Base-by-base conservation (phyloP, 1,140 invertebrate genomes). In the Cydia splendana region DNA sequence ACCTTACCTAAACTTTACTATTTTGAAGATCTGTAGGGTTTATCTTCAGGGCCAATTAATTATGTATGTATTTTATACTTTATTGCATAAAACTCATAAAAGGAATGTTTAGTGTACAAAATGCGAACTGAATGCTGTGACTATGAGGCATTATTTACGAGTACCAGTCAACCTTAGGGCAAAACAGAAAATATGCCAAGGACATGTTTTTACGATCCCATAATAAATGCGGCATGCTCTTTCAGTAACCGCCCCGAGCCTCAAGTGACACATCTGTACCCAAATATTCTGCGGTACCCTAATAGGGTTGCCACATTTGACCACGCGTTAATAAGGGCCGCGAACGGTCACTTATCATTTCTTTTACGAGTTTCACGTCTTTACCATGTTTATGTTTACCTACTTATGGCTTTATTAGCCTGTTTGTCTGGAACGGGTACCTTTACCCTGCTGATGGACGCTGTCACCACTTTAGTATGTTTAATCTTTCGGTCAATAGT, bases 361-460 rank as follows among this genome's bases (percentile, higher is more conserved):
- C n/a, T 18, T 71, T 71, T 71, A 71, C 34, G 18, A 13, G 34
- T 45, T 71, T 71, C 34, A 24, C 67, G 18, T 45, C 67, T 71
- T 71, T 71, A 71, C 30, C 6, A 45, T 71, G 67, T 38, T 71
- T 71, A 45, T 71, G 67, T 38, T 71, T 71, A 45, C 67, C 10
- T 67, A 38, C 20, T 62, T 62, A 62, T 62, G 20, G 2, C 20
- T 20, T 62, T 24, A 24, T 24, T 62, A 24, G 57, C 7, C 10
- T 12, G 18, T 62, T 18, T 53, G 51, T 53, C 15, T 13, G n/a
- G n/a, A 18, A n/a, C 15, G 51, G 51, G 15, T 53, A 18, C 51
- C 51, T 53, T 53, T 53, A 53, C 51, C 51, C 51, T 53, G 6
- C 51, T 53, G 51, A 18, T 51, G 48, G 48, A 51, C 48, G 48